phyloP scores from a whole-genome alignment of 2,888 invertebrate species.

The Dasypogon diadema region DNA sequence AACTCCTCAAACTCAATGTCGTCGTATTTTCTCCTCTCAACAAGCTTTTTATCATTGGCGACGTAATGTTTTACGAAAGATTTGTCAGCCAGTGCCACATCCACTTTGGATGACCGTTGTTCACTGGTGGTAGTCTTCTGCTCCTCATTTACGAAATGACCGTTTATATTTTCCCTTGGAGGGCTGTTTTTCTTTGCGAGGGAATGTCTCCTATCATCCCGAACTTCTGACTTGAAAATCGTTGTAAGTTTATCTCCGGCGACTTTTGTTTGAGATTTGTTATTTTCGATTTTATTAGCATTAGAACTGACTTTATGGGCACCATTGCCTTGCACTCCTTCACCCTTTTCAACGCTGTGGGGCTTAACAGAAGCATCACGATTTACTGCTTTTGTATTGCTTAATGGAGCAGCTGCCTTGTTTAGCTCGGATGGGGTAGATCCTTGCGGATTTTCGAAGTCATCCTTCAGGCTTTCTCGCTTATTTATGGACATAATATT shows the following conservation, averaged over 20 bases:
- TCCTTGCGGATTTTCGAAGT: neutral
- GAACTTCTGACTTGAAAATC: neutral
- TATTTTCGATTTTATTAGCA: conserved; percentile 47
- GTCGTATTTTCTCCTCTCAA: conserved; percentile 76
- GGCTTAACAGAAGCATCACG: neutral
- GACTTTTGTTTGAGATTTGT: conserved; percentile 3
- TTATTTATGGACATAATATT: conserved; percentile 3
- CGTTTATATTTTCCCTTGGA: conserved; percentile 6
- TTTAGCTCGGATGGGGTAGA: neutral
- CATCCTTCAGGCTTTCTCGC: conserved; percentile 15
- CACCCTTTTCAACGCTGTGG: neutral
- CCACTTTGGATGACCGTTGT: conserved; percentile 45
- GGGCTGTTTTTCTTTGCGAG: conserved; percentile 1
- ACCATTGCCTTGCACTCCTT: neutral
- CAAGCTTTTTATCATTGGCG: conserved; percentile 74
- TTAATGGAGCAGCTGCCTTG: conserved; percentile 8
- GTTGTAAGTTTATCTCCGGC: neutral
- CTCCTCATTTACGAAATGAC: conserved; percentile 1
- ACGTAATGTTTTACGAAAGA: conserved; percentile 75
- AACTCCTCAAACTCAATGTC: conserved; percentile 90
- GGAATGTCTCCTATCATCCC: neutral
- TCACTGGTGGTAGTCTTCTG: conserved; percentile 54
- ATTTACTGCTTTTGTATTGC: conserved; percentile 2
- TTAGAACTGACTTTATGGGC: neutral
- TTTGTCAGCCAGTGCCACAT: conserved; percentile 62